Conservation (phyloP, 1,140 invertebrate genomes). For the Leptinotarsa undecemlineata region DNA sequence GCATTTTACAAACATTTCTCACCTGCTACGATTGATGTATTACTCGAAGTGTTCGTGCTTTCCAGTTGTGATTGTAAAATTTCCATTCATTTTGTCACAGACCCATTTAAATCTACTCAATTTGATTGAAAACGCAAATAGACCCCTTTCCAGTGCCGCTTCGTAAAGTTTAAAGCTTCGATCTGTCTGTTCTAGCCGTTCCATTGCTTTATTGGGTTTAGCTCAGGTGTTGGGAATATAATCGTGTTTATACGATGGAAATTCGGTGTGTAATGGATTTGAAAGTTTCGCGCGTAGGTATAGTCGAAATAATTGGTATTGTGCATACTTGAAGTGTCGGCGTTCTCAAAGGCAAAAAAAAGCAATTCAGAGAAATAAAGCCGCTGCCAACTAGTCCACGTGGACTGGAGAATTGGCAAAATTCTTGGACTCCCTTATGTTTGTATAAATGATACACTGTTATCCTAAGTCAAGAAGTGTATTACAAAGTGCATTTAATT, state of each 20-base stretch:
- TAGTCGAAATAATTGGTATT: too few relatives aligned
- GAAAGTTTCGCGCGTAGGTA: neutral
- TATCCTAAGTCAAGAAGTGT: too few relatives aligned
- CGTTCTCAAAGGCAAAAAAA: too few relatives aligned
- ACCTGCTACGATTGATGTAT: too few relatives aligned
- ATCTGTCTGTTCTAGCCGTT: constrained; percentile 8
- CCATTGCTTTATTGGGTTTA: constrained; percentile 11
- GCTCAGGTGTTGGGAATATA: neutral
- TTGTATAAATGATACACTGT: too few relatives aligned
- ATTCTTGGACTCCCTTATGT: too few relatives aligned
- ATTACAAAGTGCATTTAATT: too few relatives aligned
- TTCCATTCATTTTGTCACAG: constrained; percentile 11
- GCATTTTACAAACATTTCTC: too few relatives aligned
- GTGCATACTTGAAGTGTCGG: too few relatives aligned
- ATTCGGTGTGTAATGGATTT: neutral
- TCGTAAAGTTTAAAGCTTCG: neutral
- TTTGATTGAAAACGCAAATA: constrained; percentile 18
- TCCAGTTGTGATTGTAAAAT: neutral
- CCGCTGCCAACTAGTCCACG: too few relatives aligned
- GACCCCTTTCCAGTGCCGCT: neutral
- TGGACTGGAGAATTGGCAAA: too few relatives aligned
- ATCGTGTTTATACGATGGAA: neutral
- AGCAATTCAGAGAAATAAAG: too few relatives aligned
- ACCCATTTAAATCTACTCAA: constrained; percentile 14
- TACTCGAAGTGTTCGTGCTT: neutral